These are phyloP conservation scores for Hybognathus amarus DNA, from an alignment of 2,797 vertebrate genomes.

Conservation along the genomic window DNA sequence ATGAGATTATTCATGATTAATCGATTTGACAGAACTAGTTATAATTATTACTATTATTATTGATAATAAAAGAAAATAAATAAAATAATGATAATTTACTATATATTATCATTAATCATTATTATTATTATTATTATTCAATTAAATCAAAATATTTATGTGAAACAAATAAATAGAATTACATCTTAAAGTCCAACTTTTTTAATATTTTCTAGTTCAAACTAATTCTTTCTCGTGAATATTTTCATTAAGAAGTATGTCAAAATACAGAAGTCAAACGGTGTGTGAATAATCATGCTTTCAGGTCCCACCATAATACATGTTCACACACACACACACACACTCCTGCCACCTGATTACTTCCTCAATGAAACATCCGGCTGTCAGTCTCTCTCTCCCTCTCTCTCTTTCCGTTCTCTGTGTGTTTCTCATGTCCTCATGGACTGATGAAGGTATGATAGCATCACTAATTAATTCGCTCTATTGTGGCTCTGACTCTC, in stretches of 20 bases:
- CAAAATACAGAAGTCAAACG: not conserved
- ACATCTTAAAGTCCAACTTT: too few relatives aligned
- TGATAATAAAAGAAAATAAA: too few relatives aligned
- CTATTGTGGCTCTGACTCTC: slow-evolving; percentile 67
- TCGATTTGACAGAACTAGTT: not conserved
- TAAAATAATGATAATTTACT: too few relatives aligned
- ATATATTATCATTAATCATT: too few relatives aligned
- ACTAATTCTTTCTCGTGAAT: not conserved
- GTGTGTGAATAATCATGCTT: not conserved
- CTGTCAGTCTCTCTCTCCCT: slow-evolving; percentile 9
- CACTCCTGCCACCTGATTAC: slow-evolving; percentile 12
- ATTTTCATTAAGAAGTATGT: not conserved
- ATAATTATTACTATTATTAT: not conserved
- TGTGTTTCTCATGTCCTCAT: slow-evolving; percentile 58
- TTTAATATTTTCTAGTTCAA: too few relatives aligned
- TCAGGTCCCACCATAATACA: not conserved
- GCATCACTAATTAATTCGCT: slow-evolving; percentile 75
- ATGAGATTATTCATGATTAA: not conserved
- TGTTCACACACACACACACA: not conserved
- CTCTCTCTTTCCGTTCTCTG: slow-evolving; percentile 7
- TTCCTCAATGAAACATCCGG: not conserved
- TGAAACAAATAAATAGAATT: too few relatives aligned
- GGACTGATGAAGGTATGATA: slow-evolving; percentile 70
- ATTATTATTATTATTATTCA: not conserved
- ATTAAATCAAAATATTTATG: not conserved